Conservation (phyloP, 2,113 vertebrate species). For the Gasterosteus nipponicus region DNA sequence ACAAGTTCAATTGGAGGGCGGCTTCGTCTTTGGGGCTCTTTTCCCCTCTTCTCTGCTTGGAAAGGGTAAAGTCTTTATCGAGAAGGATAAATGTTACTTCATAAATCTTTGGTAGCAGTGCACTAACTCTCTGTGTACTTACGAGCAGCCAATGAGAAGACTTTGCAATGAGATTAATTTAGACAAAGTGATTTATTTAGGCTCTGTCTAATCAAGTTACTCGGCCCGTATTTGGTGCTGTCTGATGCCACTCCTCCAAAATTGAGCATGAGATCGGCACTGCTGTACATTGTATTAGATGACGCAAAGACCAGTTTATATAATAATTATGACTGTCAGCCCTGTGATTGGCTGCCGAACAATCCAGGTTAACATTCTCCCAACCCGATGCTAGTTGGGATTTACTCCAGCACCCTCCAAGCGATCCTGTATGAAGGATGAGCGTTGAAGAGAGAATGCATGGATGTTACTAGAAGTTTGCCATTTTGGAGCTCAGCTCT, state of each 20-base stretch:
- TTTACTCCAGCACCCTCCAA: too few relatives aligned
- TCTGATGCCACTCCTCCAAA: conserved; percentile 31
- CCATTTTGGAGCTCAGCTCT: neutral
- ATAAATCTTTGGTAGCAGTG: conserved; percentile 16
- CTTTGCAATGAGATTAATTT: conserved; percentile 48
- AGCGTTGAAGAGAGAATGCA: too few relatives aligned
- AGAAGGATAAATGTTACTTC: conserved; percentile 22
- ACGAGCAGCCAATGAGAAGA: conserved; percentile 21
- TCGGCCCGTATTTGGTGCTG: conserved; percentile 20
- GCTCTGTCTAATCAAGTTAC: conserved; percentile 57
- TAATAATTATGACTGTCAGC: neutral
- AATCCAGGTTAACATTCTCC: too few relatives aligned
- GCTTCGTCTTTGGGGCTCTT: neutral
- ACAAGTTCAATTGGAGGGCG: neutral
- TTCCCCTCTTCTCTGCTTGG: neutral
- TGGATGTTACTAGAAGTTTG: neutral
- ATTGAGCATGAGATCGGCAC: conserved; percentile 24
- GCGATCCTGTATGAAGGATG: too few relatives aligned
- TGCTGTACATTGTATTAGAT: conserved; percentile 36
- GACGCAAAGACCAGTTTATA: conserved; percentile 39
- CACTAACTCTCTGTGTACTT: neutral
- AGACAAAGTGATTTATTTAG: conserved; percentile 46
- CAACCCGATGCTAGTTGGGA: too few relatives aligned
- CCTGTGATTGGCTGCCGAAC: too few relatives aligned
- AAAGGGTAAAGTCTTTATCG: conserved; percentile 16